A percentile compares a stretch with the other conserved stretches of the same genome.
Evolutionary conservation across 2,797 vertebrate genomes (phyloP).

Genomic region (Pseudotriccus pelzelni): DNA sequence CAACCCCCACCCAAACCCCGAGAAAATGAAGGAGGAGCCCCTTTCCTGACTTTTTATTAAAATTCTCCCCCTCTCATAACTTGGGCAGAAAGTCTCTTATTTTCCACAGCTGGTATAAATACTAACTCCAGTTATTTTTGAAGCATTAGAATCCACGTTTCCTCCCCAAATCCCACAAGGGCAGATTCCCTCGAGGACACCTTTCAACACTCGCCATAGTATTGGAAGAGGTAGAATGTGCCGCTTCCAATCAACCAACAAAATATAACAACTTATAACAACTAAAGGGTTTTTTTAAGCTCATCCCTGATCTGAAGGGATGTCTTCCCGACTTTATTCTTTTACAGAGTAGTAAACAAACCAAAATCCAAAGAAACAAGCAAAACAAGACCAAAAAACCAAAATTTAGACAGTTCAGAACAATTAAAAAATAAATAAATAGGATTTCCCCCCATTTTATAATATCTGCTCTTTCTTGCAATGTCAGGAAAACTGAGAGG

Average conservation of each 20-base stretch:
- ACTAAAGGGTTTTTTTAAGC: background rate
- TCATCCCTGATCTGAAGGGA: background rate
- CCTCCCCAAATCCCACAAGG: background rate
- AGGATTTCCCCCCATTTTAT: rapidly evolving
- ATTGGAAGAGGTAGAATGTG: background rate
- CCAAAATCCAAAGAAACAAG: background rate
- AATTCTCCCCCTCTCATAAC: background rate
- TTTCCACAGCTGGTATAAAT: background rate
- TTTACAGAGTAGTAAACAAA: background rate
- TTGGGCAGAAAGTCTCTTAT: background rate
- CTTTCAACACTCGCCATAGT: background rate
- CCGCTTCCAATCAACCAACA: background rate
- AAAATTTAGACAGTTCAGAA: background rate
- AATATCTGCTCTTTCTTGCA: background rate
- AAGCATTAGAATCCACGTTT: background rate
- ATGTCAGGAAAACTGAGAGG: background rate
- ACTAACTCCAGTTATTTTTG: background rate
- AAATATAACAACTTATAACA: background rate
- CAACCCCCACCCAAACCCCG: background rate
- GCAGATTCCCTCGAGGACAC: background rate
- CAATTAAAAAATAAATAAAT: background rate
- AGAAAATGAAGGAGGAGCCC: background rate
- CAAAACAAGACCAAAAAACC: background rate
- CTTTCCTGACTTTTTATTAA: background rate
- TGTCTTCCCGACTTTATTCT: background rate